Evolutionary conservation across 2,888 invertebrate species (phyloP).

Genomic region (Nebria salina): DNA sequence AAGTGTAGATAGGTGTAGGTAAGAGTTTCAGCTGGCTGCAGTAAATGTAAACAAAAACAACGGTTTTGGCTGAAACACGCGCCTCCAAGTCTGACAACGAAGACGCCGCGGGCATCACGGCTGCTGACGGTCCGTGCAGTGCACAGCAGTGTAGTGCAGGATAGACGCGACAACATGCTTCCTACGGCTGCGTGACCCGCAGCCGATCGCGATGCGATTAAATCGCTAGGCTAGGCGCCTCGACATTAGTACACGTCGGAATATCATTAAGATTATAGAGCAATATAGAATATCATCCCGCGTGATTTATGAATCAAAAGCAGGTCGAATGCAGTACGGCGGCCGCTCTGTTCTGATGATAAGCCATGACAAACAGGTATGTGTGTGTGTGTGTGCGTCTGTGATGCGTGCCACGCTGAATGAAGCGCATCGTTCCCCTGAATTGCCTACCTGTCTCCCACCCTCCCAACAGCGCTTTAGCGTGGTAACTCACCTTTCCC

Average conservation of each 20-base stretch:
- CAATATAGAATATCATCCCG: neutral
- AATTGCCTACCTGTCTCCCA: no score
- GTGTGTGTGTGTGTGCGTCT: neutral
- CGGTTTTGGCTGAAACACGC: neutral
- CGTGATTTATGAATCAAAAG: constrained; percentile 12
- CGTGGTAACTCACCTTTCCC: neutral
- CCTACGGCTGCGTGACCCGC: neutral
- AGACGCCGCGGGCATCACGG: neutral
- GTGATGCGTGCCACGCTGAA: constrained; percentile 9
- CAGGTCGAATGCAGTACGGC: neutral
- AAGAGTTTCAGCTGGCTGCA: neutral
- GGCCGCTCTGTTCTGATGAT: neutral
- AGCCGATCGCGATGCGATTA: neutral
- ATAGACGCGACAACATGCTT: neutral
- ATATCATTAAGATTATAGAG: neutral
- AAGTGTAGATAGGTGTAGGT: neutral
- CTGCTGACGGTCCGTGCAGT: neutral
- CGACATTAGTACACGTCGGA: neutral
- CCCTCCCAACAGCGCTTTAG: neutral
- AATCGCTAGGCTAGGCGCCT: neutral
- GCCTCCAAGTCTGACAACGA: neutral
- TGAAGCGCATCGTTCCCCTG: constrained; percentile 2
- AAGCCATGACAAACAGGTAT: constrained; percentile 8
- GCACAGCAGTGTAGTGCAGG: neutral
- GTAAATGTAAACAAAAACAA: neutral